phyloP scores from a whole-genome alignment of 2,113 vertebrate genomes.

The Passer domesticus region DNA sequence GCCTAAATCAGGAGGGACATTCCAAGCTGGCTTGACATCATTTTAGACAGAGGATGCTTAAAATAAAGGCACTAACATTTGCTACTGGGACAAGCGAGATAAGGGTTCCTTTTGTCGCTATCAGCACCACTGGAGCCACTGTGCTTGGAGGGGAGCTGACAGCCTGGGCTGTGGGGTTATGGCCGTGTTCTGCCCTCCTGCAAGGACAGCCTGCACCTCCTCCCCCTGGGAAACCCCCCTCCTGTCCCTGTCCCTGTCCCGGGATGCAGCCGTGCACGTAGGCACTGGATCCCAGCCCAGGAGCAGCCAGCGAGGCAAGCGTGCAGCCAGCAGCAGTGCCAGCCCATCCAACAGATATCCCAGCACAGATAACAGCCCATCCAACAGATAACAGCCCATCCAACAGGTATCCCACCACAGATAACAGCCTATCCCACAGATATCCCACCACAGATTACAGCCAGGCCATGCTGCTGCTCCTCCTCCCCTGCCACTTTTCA shows the following conservation, averaged over 20 bases:
- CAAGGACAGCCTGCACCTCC: neutral
- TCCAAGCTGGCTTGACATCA: neutral
- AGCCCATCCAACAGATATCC: neutral
- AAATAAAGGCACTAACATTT: neutral
- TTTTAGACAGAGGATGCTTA: neutral
- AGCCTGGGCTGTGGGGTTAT: neutral
- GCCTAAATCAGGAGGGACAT: neutral
- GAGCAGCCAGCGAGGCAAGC: accelerated
- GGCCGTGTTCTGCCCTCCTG: neutral
- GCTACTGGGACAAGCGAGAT: neutral
- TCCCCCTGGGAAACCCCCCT: accelerated
- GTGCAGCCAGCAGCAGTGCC: neutral
- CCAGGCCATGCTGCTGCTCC: neutral
- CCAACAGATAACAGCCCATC: neutral
- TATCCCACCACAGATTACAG: neutral
- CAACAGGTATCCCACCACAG: neutral
- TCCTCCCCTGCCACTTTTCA: accelerated
- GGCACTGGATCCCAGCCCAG: neutral
- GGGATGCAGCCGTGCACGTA: accelerated
- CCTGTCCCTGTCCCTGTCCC: neutral
- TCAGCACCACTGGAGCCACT: accelerated
- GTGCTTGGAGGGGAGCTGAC: neutral
- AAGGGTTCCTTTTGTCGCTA: neutral
- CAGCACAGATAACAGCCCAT: no score
- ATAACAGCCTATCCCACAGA: no score